A percentile compares a stretch with the other conserved stretches of the same genome.
Conservation (phyloP, 2,888 invertebrate species). For the Agrochola litura region DNA sequence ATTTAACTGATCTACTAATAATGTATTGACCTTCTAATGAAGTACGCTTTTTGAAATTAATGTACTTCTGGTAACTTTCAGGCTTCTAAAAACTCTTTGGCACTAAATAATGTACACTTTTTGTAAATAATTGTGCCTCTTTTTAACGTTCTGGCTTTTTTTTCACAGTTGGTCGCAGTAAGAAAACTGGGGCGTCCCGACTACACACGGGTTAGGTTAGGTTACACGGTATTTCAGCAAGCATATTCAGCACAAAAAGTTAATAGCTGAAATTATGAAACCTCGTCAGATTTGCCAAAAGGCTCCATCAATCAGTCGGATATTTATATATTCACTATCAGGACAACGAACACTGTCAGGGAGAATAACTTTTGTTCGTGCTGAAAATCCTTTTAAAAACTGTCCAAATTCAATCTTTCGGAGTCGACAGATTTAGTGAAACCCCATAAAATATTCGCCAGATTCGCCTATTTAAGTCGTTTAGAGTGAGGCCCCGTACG, state of each 20-base stretch:
- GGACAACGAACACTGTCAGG: too few relatives aligned
- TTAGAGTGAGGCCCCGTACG: background rate
- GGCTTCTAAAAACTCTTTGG: background rate
- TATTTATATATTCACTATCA: too few relatives aligned
- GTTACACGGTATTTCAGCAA: background rate
- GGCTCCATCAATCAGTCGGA: too few relatives aligned
- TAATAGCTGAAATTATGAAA: background rate
- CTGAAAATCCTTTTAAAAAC: background rate
- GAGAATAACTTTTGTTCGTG: background rate
- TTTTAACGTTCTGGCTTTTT: background rate
- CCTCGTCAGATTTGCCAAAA: too few relatives aligned
- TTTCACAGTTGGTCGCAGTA: background rate
- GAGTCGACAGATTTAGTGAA: background rate
- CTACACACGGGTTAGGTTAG: background rate
- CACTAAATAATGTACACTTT: background rate
- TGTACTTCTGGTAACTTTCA: background rate
- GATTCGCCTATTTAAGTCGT: too few relatives aligned
- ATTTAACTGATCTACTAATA: background rate
- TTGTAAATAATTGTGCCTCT: background rate
- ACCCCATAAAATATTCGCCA: background rate
- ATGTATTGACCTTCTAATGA: background rate
- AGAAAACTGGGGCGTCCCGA: background rate
- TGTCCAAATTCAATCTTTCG: background rate
- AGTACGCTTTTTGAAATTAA: background rate
- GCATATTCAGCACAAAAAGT: background rate